These are phyloP conservation scores for Oreochromis spilurus DNA, from an alignment of 2,113 vertebrate genomes.

Conservation along the genomic window DNA sequence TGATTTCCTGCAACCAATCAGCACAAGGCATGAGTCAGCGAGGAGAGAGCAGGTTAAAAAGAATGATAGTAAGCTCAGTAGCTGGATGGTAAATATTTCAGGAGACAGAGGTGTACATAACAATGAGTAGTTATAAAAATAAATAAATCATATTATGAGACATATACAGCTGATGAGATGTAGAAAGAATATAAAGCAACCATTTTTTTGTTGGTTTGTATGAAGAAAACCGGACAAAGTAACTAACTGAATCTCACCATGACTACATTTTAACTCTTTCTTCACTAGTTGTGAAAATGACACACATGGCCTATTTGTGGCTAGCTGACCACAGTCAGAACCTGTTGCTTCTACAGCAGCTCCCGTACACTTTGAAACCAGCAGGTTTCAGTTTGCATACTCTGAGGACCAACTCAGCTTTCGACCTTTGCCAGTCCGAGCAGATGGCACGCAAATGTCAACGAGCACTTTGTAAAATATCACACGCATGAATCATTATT, in stretches of 20 bases:
- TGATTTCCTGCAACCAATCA: background rate
- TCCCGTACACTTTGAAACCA: accelerated
- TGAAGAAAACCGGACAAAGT: background rate
- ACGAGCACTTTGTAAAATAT: background rate
- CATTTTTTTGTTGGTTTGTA: background rate
- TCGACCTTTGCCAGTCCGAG: accelerated
- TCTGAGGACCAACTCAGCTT: background rate
- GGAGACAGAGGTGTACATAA: background rate
- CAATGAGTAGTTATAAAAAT: background rate
- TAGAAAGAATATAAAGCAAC: background rate
- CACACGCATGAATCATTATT: background rate
- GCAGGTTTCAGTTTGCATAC: background rate
- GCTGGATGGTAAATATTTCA: background rate
- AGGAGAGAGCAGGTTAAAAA: background rate
- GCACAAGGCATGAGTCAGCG: background rate
- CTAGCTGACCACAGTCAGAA: background rate
- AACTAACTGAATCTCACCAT: background rate
- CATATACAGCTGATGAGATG: background rate
- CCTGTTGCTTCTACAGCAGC: background rate
- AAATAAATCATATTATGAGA: background rate
- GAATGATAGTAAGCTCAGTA: background rate
- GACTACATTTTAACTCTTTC: background rate
- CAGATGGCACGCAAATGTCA: background rate
- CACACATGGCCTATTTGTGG: background rate
- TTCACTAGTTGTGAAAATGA: background rate